A percentile compares a stretch with the other conserved stretches of the same genome.
Conservation (phyloP, 2,113 vertebrate species). For the Piliocolobus tephrosceles region DNA sequence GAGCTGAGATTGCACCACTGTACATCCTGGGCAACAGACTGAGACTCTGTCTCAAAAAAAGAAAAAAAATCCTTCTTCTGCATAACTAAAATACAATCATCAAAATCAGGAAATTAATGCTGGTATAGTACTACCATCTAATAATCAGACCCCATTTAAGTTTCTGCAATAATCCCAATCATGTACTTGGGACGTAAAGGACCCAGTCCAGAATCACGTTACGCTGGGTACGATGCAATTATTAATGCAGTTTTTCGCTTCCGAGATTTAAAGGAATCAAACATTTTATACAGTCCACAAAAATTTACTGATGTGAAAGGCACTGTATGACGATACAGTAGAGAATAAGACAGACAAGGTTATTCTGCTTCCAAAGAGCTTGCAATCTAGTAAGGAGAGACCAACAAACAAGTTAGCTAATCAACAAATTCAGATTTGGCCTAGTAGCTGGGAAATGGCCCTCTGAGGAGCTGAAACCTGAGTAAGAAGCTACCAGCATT, state of each 20-base stretch:
- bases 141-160: background rate
- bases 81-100: background rate
- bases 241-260: conserved; percentile 1
- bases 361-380: conserved; percentile 4
- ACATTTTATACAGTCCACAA: background rate
- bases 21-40: too few species aligned
- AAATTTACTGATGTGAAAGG: background rate
- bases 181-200: background rate
- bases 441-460: background rate
- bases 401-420: background rate
- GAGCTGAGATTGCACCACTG: too few species aligned
- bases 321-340: background rate
- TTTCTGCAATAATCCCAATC: background rate
- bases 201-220: background rate
- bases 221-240: background rate
- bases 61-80: too few species aligned
- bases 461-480: background rate
- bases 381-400: background rate
- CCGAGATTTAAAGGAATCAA: conserved; percentile 31
- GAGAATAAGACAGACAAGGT: background rate
- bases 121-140: background rate
- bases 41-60: too few species aligned
- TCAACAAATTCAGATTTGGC: background rate
- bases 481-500: background rate
- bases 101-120: background rate